phyloP scores from a whole-genome alignment of 2,797 vertebrate species.

The Takifugu ocellatus region DNA sequence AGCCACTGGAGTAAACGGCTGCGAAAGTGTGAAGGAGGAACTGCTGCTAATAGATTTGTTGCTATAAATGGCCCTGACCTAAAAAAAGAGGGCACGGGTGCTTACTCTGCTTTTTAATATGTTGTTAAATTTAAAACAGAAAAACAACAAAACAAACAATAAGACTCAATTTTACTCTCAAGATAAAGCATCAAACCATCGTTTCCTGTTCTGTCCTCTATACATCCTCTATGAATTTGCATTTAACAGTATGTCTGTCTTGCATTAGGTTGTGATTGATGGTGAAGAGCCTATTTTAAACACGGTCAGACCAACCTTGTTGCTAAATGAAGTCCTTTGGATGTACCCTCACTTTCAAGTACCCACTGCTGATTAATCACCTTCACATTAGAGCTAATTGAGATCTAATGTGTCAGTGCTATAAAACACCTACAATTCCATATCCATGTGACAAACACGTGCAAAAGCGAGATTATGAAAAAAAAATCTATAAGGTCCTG shows the following conservation, averaged over 20 bases:
- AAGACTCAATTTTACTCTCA: too few species aligned
- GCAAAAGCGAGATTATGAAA: too few species aligned
- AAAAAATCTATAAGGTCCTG: too few species aligned
- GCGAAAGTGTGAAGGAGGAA: background rate
- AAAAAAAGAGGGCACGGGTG: slow-evolving; percentile 20
- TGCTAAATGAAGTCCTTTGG: background rate
- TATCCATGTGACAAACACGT: too few species aligned
- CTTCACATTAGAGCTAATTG: too few species aligned
- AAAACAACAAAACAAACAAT: background rate
- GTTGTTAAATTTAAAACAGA: background rate
- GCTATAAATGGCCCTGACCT: slow-evolving; percentile 49
- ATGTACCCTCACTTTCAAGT: too few species aligned
- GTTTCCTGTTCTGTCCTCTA: slow-evolving; percentile 7
- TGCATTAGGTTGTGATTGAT: slow-evolving; percentile 4
- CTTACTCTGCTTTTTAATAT: slow-evolving; percentile 29
- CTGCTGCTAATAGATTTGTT: slow-evolving; percentile 21
- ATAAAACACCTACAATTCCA: too few species aligned
- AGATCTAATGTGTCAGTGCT: too few species aligned
- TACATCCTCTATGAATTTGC: slow-evolving; percentile 11
- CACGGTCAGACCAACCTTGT: background rate
- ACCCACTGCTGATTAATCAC: too few species aligned
- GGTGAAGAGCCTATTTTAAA: background rate
- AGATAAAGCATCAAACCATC: too few species aligned
- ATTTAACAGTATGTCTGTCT: background rate
- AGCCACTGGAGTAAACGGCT: slow-evolving; percentile 7